Evolutionary conservation across 2,113 vertebrate genomes (phyloP), one percentile per base, ranked within the genome.

Genomic region (Ibidorhyncha struthersii): DNA sequence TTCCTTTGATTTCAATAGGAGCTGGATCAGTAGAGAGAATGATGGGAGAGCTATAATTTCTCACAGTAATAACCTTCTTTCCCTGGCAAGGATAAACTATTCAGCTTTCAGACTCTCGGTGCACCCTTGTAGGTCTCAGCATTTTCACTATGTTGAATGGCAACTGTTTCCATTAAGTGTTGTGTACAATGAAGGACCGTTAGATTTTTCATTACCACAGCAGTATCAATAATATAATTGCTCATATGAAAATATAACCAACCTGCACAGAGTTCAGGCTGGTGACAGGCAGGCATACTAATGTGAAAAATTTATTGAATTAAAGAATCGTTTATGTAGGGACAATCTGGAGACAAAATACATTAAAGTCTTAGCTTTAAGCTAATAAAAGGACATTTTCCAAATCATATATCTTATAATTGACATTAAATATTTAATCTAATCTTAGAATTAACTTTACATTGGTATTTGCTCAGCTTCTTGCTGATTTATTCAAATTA

Each of bases 1-100:
- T 95, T 61, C 69, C 34, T 94, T 89, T 93, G 77, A 85, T 90
- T 95, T 92, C 79, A 90, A 29, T 66, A 81, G 61, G 36, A 86
- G 40, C 32, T 71, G 74, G 47, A 93, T 86, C 79, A 59, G 70
- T 50, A 66, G 20, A 78, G 22, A 69, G 40, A 62, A 72, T 89
- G 63, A 92, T 82, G 80, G 43, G 34, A 84, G 23, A 77, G 40
- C 34, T 74, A 16, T 67, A 81, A 67, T 96, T 91, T 90, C 59
- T 82, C 71, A 82, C 83, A 93, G 56, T 77, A 95, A 85, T 77
- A 96, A 72, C 41, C 45, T 81, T 90, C 41, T 85, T 82, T 90
- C 21, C 14, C 17, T 93, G 66, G 30, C 45, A 85, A 59, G 17
- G 47, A 82, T 93, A 90, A 97, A 77, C 50, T 71, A 49, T 79